Base-by-base conservation (phyloP, 2,113 vertebrate genomes). In the Probosciger aterrimus region DNA sequence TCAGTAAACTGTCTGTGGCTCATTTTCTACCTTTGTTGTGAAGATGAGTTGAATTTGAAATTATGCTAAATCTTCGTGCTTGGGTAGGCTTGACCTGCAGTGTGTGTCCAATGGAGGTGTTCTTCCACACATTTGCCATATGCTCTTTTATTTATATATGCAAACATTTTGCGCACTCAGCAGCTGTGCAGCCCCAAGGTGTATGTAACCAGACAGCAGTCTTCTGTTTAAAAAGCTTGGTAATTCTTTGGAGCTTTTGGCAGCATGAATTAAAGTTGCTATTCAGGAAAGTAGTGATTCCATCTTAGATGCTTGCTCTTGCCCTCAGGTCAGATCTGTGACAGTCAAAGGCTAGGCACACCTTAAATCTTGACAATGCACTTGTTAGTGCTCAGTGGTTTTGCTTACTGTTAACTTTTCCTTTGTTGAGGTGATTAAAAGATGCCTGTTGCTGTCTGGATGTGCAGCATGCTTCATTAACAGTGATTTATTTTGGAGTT, bases 401-500 rank as follows among this genome's bases (percentile, higher is more conserved):
- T 95, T 73, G 93, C 95, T 96, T 46, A 74, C 95, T 92, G 97
- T 70, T 18, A 73, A 74, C 95, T 95, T 96, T 71, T 68, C 87
- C 86, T 93, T 46, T 35, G 96, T 87, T 31, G 75, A 91, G 93
- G 94, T 89, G 96, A 96, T 97, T 96, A 89, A 79, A 97, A 87
- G 93, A 47, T 77, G 96, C 95, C 96, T 95, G 96, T 95, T 95
- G 94, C 95, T 94, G 92, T 93, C 95, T 96, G 90, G 53, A 10
- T 82, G 88, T 80, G 93, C 91, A 67, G 65, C 95, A 96, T 73
- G 96, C 97, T 97, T 96, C 97, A 93, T 98, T 98, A 97, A 81
- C 97, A 33, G 93, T 97, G 97, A 98, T 98, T 97, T 95, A 98
- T 97, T 87, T 77, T 70, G 88, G 91, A 93, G 86, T 93, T 95